phyloP scores from a whole-genome alignment of 1,140 invertebrate species.

The Vanessa atalanta region DNA sequence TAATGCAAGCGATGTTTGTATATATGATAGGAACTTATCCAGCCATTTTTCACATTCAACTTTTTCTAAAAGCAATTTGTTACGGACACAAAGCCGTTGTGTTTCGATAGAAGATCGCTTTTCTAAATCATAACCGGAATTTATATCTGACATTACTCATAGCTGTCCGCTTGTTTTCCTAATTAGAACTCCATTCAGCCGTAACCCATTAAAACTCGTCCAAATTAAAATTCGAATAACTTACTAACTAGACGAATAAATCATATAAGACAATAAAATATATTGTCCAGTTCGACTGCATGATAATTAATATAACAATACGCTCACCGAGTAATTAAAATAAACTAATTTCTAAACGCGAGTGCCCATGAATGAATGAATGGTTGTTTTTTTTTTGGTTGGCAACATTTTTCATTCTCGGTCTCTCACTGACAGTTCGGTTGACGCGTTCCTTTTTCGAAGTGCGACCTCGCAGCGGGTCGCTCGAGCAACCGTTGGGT shows the following conservation, averaged over 20 bases:
- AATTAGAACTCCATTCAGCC: conserved; percentile 79
- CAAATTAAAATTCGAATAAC: conserved; percentile 81
- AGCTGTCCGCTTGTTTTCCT: conserved; percentile 70
- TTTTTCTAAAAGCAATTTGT: conserved; percentile 71
- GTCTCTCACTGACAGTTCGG: conserved; percentile 71
- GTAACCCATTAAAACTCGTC: conserved; percentile 77
- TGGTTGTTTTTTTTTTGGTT: conserved; percentile 50
- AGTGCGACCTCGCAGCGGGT: conserved; percentile 75
- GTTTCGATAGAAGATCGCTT: conserved; percentile 54
- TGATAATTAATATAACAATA: conserved; percentile 78
- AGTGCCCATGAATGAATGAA: conserved; percentile 70
- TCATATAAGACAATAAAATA: conserved; percentile 79
- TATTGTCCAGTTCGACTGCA: conserved; percentile 66
- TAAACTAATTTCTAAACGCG: conserved; percentile 78
- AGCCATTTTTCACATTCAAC: conserved; percentile 54
- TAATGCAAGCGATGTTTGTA: conserved; percentile 8
- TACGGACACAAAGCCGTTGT: conserved; percentile 65
- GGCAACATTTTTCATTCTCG: conserved; percentile 75
- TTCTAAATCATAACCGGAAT: conserved; percentile 73
- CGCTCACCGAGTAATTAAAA: conserved; percentile 75
- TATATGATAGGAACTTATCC: conserved; percentile 22
- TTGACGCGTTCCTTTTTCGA: conserved; percentile 73
- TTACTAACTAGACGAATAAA: conserved; percentile 80
- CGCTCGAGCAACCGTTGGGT: conserved; percentile 65
- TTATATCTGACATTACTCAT: conserved; percentile 78